Evolutionary conservation across 2,113 vertebrate genomes (phyloP).

Genomic region (Trichechus manatus): DNA sequence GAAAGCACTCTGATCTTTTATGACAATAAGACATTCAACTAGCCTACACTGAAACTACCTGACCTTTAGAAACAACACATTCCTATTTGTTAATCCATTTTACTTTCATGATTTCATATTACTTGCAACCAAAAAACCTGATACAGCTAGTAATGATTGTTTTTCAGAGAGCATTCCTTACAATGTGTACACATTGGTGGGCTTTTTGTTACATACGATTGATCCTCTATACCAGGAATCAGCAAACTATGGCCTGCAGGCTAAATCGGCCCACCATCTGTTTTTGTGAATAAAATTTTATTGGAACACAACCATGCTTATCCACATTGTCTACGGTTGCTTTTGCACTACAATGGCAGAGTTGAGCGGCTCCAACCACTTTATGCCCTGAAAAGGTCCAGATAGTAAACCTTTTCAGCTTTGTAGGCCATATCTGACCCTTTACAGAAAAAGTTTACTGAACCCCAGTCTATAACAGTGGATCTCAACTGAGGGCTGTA

Average conservation of each 20-base stretch:
- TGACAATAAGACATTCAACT: not conserved
- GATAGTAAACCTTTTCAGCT: no score
- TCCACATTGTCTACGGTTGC: not conserved
- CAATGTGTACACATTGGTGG: not conserved
- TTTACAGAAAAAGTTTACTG: not conserved
- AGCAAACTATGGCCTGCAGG: not conserved
- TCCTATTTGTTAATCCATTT: no score
- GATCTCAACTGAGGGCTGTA: not conserved
- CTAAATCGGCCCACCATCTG: not conserved
- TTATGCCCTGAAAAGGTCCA: not conserved
- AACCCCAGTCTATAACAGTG: not conserved
- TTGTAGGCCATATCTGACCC: not conserved
- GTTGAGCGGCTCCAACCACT: not conserved
- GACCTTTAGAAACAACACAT: not conserved
- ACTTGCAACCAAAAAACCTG: not conserved
- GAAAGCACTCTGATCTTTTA: not conserved
- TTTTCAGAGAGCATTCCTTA: constrained; percentile 21
- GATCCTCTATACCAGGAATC: not conserved
- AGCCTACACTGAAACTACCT: not conserved
- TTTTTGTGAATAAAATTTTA: not conserved
- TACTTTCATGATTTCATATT: not conserved
- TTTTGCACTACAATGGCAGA: not conserved
- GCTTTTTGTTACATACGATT: not conserved
- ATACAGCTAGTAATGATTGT: not conserved
- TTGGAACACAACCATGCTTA: not conserved